These are phyloP conservation scores for Chinchilla lanigera DNA, from an alignment of 2,113 vertebrate species.

Conservation along the genomic window DNA sequence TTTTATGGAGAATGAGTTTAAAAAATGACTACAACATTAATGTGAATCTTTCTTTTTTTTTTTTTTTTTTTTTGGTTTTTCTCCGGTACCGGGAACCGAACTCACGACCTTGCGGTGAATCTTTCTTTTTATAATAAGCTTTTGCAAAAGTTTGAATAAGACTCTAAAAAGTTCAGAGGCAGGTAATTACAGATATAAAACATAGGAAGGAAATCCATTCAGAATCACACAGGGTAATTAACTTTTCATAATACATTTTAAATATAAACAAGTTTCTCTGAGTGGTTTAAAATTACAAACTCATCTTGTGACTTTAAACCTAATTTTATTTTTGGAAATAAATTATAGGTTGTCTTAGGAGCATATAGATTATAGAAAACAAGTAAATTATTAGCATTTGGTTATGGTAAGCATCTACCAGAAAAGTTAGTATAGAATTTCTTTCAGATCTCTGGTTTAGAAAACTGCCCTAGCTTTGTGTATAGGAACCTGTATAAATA, in stretches of 20 bases:
- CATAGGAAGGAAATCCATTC: slow-evolving; percentile 21
- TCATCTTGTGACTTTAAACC: slow-evolving; percentile 48
- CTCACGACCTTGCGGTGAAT: too few species aligned
- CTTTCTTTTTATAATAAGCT: background rate
- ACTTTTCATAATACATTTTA: slow-evolving; percentile 42
- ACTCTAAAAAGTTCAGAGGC: background rate
- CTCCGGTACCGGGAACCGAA: too few species aligned
- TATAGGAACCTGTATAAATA: slow-evolving; percentile 19
- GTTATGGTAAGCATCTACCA: background rate
- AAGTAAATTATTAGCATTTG: background rate
- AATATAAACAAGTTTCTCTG: slow-evolving; percentile 26
- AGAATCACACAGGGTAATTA: background rate
- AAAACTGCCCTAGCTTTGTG: slow-evolving; percentile 27
- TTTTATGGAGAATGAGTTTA: slow-evolving; percentile 40
- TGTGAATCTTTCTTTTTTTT: background rate
- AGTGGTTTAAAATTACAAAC: slow-evolving; percentile 47
- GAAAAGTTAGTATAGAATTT: slow-evolving; percentile 45
- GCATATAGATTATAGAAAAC: background rate
- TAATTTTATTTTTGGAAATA: slow-evolving; percentile 59
- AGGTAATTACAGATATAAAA: slow-evolving; percentile 17
- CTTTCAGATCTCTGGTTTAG: slow-evolving; percentile 25
- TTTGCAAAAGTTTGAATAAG: slow-evolving; percentile 47
- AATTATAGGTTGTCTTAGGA: slow-evolving; percentile 41
- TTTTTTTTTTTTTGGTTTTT: too few species aligned
- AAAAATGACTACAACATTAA: slow-evolving; percentile 26